Conservation (phyloP, 2,797 vertebrate species). For the Pseudochirops corinnae region DNA sequence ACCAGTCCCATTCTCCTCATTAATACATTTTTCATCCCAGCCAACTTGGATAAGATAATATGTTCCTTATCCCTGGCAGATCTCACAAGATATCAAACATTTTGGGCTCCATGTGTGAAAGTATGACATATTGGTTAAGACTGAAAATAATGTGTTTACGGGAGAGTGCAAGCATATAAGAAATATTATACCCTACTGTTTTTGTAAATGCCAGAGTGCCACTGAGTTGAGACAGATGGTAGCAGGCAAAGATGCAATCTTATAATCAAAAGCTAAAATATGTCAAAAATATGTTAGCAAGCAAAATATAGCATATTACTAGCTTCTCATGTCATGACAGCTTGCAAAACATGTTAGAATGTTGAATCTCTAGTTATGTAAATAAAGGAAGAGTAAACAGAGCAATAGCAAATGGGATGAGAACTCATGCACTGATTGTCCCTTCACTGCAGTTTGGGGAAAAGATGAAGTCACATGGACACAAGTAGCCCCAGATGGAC, state of each 20-base stretch:
- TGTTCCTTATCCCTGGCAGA: constrained; percentile 82
- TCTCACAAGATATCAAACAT: constrained; percentile 80
- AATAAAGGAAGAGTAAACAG: constrained; percentile 84
- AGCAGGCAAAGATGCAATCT: constrained; percentile 88
- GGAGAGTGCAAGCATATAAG: constrained; percentile 84
- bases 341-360: constrained; percentile 87
- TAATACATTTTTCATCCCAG: constrained; percentile 79
- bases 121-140: constrained; percentile 86
- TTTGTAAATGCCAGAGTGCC: constrained; percentile 85
- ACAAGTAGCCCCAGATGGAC: constrained; percentile 61
- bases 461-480: constrained; percentile 55
- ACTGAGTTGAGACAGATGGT: constrained; percentile 88
- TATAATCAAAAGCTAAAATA: constrained; percentile 89
- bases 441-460: constrained; percentile 32
- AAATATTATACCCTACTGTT: constrained; percentile 88
- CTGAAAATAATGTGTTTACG: constrained; percentile 86
- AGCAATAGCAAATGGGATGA: constrained; percentile 62
- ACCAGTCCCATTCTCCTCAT: constrained; percentile 76
- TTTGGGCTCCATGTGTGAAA: constrained; percentile 83
- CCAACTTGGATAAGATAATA: constrained; percentile 83
- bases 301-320: constrained; percentile 86
- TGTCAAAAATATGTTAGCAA: constrained; percentile 89
- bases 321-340: constrained; percentile 86
- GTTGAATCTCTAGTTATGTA: constrained; percentile 83
- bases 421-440: constrained; percentile 54